Evolutionary conservation across 1,140 invertebrate genomes (phyloP).

Genomic region (Lepidotrigona ventralis): DNA sequence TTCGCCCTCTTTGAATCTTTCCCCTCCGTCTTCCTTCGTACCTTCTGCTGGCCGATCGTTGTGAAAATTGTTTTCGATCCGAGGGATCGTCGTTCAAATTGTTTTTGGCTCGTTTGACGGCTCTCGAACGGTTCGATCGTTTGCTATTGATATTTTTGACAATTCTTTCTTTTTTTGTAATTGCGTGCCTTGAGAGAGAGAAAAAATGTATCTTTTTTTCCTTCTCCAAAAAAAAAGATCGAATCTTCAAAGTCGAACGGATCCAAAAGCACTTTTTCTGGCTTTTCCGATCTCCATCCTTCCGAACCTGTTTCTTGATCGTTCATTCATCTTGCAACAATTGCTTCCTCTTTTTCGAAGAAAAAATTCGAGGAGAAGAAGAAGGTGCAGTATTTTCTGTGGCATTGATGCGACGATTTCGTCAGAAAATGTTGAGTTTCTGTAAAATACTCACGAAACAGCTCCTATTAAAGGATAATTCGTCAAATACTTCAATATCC

Average conservation of each 20-base stretch:
- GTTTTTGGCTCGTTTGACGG: neutral
- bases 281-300: no score
- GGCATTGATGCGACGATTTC: no score
- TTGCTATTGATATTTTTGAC: neutral
- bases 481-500: no score
- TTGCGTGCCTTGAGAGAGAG: neutral
- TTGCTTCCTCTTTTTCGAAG: no score
- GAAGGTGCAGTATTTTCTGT: no score
- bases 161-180: neutral
- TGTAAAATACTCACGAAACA: no score
- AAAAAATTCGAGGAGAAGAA: neutral
- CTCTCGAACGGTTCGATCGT: neutral
- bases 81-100: neutral
- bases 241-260: no score
- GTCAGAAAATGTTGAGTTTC: no score
- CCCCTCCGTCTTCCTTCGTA: neutral
- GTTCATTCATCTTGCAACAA: neutral
- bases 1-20: slow-evolving; percentile 9
- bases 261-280: no score
- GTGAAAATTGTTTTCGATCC: neutral
- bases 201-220: no score
- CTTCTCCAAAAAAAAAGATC: no score
- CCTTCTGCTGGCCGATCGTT: neutral
- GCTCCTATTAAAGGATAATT: no score
- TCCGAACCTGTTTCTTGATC: neutral